phyloP scores from a whole-genome alignment of 2,888 invertebrate species.

The Noctua janthe region DNA sequence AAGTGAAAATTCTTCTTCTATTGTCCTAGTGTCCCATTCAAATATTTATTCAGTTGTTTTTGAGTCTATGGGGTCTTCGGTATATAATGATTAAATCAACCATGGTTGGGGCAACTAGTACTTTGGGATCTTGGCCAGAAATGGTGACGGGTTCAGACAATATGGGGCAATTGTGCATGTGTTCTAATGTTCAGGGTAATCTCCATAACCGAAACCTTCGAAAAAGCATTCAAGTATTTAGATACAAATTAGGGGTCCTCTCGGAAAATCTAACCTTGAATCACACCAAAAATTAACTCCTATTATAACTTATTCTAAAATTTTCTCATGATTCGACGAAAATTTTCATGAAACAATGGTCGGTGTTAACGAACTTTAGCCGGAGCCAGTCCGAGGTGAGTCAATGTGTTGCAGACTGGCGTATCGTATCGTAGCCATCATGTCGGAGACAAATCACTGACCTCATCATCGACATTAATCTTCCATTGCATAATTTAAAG shows the following conservation, averaged over 20 bases:
- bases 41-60: conserved; percentile 36
- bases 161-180: not conserved
- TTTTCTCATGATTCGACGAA: conserved; percentile 64
- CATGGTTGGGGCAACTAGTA: not conserved
- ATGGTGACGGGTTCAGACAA: not conserved
- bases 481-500: not conserved
- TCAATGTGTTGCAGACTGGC: conserved; percentile 68
- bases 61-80: not conserved
- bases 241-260: not conserved
- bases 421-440: conserved; percentile 22
- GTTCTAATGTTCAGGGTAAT: not conserved
- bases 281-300: not conserved
- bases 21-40: conserved; percentile 10
- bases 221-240: not conserved
- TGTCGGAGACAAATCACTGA: conserved; percentile 47
- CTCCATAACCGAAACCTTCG: not conserved
- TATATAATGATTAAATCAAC: not conserved
- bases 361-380: conserved; percentile 78
- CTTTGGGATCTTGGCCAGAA: not conserved
- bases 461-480: conserved; percentile 26
- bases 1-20: conserved; percentile 4
- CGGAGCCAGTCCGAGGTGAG: conserved; percentile 68
- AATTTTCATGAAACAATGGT: conserved; percentile 79
- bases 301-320: conserved; percentile 12
- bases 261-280: conserved; percentile 34